These are phyloP conservation scores for Prionailurus viverrinus DNA, from an alignment of 2,113 vertebrate genomes.

Conservation along the genomic window DNA sequence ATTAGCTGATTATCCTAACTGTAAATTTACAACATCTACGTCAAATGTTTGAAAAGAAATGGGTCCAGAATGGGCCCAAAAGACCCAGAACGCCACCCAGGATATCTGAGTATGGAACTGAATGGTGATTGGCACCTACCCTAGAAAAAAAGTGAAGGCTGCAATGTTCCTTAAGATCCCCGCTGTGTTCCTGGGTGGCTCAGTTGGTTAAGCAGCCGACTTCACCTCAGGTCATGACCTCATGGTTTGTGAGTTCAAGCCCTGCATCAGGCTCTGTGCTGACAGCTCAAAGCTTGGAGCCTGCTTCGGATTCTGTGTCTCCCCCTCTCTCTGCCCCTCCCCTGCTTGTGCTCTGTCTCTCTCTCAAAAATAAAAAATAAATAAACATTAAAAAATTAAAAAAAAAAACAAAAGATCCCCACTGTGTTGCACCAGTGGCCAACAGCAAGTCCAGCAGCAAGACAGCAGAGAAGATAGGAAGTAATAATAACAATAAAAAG, in stretches of 20 bases:
- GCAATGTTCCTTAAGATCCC: conserved; percentile 82
- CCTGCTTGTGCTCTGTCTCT: no score
- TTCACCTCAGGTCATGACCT: no score
- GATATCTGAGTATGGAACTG: conserved; percentile 73
- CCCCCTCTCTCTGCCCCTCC: no score
- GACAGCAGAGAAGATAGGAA: conserved; percentile 87
- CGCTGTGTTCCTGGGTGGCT: conserved; percentile 11
- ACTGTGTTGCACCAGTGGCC: conserved; percentile 80
- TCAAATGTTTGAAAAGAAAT: conserved; percentile 69
- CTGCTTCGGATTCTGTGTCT: no score
- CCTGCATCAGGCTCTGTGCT: no score
- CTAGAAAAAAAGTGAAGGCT: conserved; percentile 80
- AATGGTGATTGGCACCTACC: conserved; percentile 73
- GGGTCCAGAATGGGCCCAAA: neutral
- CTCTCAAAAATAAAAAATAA: no score
- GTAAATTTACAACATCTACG: conserved; percentile 63
- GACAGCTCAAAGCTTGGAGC: no score
- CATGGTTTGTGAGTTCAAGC: no score
- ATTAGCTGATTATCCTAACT: conserved; percentile 51
- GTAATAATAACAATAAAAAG: conserved; percentile 90
- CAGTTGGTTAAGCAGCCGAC: no score
- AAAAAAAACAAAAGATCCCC: conserved; percentile 66
- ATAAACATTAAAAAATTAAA: no score
- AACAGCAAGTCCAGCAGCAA: conserved; percentile 85
- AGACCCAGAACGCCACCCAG: conserved; percentile 70